These are phyloP conservation scores for Hydrochoerus hydrochaeris DNA, from an alignment of 2,113 vertebrate species.

Conservation along the genomic window DNA sequence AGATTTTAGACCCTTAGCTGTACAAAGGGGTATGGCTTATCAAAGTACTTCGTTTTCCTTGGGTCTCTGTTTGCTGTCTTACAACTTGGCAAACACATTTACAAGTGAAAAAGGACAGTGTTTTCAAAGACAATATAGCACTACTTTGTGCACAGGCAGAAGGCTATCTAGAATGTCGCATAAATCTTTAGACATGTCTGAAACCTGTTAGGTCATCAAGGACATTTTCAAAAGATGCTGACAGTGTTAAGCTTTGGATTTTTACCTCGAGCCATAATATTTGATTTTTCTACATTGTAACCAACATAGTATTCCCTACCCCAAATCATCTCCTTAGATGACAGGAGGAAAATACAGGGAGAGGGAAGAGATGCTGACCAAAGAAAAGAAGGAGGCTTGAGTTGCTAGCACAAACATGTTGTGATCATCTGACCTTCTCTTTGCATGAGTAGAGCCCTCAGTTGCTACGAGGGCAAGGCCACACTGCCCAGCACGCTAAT, in stretches of 20 bases:
- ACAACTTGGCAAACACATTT: not conserved
- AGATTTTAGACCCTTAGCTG: not conserved
- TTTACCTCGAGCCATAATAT: not conserved
- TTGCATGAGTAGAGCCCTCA: not conserved
- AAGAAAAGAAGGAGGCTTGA: not conserved
- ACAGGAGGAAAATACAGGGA: constrained; percentile 18
- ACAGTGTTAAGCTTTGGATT: constrained; percentile 45
- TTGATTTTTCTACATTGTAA: not conserved
- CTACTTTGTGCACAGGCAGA: not conserved
- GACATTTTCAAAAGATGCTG: constrained; percentile 55
- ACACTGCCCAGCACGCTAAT: not conserved
- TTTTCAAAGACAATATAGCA: not conserved
- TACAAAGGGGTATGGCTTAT: not conserved
- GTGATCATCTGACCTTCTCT: not conserved
- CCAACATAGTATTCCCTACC: not conserved
- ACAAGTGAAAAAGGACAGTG: not conserved
- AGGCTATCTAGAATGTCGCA: not conserved
- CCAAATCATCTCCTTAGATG: not conserved
- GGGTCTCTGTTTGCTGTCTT: not conserved
- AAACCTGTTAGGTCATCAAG: constrained; percentile 2
- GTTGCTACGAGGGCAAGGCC: not conserved
- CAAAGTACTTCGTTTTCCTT: not conserved
- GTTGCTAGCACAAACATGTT: not conserved
- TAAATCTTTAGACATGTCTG: constrained; percentile 35
- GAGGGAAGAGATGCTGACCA: not conserved